phyloP scores from a whole-genome alignment of 2,797 vertebrate species.

The Sebastes minor region DNA sequence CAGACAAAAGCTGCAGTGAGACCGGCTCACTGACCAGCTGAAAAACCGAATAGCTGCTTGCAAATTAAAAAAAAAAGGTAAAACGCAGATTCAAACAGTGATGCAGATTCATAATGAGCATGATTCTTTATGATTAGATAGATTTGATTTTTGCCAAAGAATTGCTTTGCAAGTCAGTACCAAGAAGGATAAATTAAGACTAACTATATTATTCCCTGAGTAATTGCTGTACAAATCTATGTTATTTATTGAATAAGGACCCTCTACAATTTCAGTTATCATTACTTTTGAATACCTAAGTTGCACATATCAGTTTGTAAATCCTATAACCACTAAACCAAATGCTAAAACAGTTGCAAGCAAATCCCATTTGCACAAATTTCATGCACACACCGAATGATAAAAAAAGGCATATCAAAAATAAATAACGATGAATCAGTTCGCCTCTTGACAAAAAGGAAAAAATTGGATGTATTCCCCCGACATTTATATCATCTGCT shows the following conservation, averaged over 20 bases:
- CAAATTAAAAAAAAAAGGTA: conserved; percentile 66
- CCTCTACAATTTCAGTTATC: conserved; percentile 75
- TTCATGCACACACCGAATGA: conserved; percentile 52
- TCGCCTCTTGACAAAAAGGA: conserved; percentile 43
- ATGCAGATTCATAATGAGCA: conserved; percentile 60
- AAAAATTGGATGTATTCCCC: conserved; percentile 46
- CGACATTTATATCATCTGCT: conserved; percentile 62
- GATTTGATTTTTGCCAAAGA: conserved; percentile 84
- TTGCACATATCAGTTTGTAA: conserved; percentile 75
- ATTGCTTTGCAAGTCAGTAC: conserved; percentile 80
- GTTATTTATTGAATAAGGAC: conserved; percentile 77
- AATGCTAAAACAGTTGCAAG: conserved; percentile 57
- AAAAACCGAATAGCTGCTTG: conserved; percentile 70
- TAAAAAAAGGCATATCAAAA: conserved; percentile 62
- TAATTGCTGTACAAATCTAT: conserved; percentile 79
- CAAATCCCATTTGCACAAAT: conserved; percentile 74
- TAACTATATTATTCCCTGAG: conserved; percentile 74
- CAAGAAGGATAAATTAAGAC: conserved; percentile 75
- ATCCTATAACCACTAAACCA: conserved; percentile 56
- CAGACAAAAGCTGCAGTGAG: conserved; percentile 66
- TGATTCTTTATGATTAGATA: conserved; percentile 69
- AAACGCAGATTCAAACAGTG: conserved; percentile 55
- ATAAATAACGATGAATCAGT: conserved; percentile 34
- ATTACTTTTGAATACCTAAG: conserved; percentile 73
- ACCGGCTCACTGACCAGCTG: conserved; percentile 51